These are phyloP conservation scores for Ophonus ardosiacus DNA, from an alignment of 2,888 invertebrate species.

Conservation along the genomic window DNA sequence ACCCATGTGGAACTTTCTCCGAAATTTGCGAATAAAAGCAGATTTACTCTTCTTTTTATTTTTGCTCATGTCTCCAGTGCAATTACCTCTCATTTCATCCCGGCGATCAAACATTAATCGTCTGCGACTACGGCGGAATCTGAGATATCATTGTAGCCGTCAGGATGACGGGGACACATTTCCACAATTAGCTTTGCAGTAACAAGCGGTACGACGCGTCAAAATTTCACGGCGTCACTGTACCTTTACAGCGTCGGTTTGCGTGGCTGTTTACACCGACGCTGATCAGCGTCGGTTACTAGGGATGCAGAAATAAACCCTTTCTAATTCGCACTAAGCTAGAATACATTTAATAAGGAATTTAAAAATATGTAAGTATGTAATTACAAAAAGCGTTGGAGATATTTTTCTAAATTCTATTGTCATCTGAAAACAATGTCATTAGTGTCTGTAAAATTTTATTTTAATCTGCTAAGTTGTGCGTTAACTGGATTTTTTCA, in stretches of 20 bases:
- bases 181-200: constrained; percentile 21
- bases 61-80: not conserved
- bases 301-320: not conserved
- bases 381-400: too few species aligned
- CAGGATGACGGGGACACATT: not conserved
- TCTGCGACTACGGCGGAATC: not conserved
- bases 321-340: too few species aligned
- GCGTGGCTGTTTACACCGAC: not conserved
- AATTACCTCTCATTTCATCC: not conserved
- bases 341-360: too few species aligned
- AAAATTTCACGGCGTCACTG: not conserved
- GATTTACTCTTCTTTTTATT: too few species aligned
- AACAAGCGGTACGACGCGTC: constrained; percentile 20
- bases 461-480: too few species aligned
- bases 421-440: too few species aligned
- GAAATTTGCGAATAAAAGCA: too few species aligned
- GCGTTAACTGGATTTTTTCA: too few species aligned
- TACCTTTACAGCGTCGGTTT: not conserved
- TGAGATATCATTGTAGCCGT: constrained; percentile 17
- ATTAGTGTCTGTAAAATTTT: too few species aligned
- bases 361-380: too few species aligned
- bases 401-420: too few species aligned
- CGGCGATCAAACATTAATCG: not conserved
- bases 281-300: not conserved
- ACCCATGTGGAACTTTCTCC: too few species aligned